Base-by-base conservation (phyloP, 2,797 vertebrate species). In the Poeciliopsis gracilis region DNA sequence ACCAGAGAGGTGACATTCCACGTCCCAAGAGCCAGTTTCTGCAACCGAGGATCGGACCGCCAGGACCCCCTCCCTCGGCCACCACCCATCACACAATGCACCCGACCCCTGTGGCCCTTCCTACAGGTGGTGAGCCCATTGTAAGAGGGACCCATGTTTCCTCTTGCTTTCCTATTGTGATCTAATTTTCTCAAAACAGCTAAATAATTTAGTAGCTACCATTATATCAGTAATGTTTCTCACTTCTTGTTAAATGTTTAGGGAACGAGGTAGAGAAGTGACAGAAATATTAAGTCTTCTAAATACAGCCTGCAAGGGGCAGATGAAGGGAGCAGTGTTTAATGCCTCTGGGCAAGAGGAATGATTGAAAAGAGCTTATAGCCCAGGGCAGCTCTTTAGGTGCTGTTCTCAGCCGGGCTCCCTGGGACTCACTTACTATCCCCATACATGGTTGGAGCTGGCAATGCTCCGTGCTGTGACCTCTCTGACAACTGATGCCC, bases 301-400 rank as follows among this genome's bases (percentile, higher is more conserved):
- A 82, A 87, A 82, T 81, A 76, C 77, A 83, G 85, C 77, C 87
- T 80, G 77, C 81, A 90, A 79, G 78, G 75, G 79, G 75, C 63
- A 75, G 59, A 45, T 80, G 85, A 82, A 81, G 72, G 80, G 85
- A 89, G 90, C 88, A 91, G 88, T 90, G 84, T 81, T 83, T 87
- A 90, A 92, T 92, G 90, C 87, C 88, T 75, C 71, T 87, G 82
- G 82, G 84, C 82, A 90, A 84, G 63, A 73, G 59, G 59, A 81
- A 82, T 83, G 82, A 87, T 86, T 73, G 82, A 84, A 84, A 81
- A 86, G 76, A 23, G 15, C 79, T 79, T 66, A 43, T 85, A 85
- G 90, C 92, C 86, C 70, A 49, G 45, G 90, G 91, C 91, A 81
- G 77, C 73, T 89, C 91, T 90, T 85, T 78, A 85, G 91, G 90